Base-by-base conservation (phyloP, 2,113 vertebrate genomes). In the Corythornis cristatus region DNA sequence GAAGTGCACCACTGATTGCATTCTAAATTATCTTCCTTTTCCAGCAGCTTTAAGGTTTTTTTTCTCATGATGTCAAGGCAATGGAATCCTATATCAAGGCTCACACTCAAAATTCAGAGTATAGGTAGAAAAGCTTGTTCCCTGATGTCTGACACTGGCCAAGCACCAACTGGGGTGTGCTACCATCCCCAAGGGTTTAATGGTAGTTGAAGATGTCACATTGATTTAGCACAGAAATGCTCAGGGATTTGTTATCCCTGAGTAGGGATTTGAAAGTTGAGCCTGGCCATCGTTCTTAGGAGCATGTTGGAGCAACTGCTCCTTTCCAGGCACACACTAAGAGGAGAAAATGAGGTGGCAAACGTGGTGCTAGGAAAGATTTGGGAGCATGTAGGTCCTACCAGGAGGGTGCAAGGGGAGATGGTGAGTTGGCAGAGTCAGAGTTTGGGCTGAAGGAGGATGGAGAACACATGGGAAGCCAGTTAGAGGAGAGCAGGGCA, bases 181-280 rank as follows among this genome's bases (percentile, higher is more conserved):
- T 68, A 10, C 31, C 40, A 65, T 53, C 66, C 1, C 3, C 11
- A 66, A 89, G 57, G 16, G 51, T 6, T 12, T 51, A 43, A 46
- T 2, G 5, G 45, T 68, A 75, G 79, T 71, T 58, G 61, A 12
- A 80, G n/a, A n/a, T 80, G 46, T 40, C 68, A 48, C 51, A 45
- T 80, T 46, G 64, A 45, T 83, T 88, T 51, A 76, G 37, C n/a
- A 20, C 15, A 26, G 20, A 83, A 85, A 6, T 70, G 33, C 37
- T 37, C 17, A 15, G 56, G 60, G 51, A 58, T 28, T 76, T 88
- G 33, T 60, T 33, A 31, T 1, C 8, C 43, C 60, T 51, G 31
- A 54, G 46, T 6, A 46, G 51, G 64, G 67, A 80, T 91, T 91
- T 89, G 70, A 42, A 88, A 64, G 37, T 54, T 64, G 48, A 75